Evolutionary conservation across 2,888 invertebrate genomes (phyloP).

Genomic region (Drosophila kuntzei): DNA sequence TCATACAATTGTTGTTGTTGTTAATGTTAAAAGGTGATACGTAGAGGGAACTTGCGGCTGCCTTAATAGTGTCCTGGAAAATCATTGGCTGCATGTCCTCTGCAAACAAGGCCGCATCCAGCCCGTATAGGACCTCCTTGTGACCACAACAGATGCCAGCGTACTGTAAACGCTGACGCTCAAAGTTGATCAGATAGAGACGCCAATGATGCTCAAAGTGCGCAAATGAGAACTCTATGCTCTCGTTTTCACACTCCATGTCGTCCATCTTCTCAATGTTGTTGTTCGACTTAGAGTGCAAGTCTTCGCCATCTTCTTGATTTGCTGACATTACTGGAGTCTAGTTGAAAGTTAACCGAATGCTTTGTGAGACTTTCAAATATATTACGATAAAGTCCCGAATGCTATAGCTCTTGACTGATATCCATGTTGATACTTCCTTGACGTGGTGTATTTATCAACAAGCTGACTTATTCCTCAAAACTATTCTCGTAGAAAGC

Average conservation of each 20-base stretch:
- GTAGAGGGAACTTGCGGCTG: background rate
- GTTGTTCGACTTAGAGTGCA: background rate
- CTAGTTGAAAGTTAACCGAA: conserved; percentile 4
- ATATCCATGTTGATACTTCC: background rate
- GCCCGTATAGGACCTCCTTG: background rate
- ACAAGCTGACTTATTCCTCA: background rate
- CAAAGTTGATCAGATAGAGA: conserved; percentile 27
- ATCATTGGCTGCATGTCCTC: conserved; percentile 5
- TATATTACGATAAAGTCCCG: conserved; percentile 10
- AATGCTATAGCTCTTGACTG: background rate
- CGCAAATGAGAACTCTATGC: conserved; percentile 29
- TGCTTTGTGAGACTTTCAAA: conserved; percentile 17
- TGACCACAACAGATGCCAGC: conserved; percentile 6
- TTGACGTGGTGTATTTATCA: background rate
- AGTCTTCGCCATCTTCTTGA: background rate
- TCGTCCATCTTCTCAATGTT: background rate
- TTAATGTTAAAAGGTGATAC: background rate
- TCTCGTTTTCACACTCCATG: conserved; percentile 8
- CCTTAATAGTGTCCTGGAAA: conserved; percentile 4
- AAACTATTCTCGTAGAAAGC: background rate
- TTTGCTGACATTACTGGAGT: conserved; percentile 21
- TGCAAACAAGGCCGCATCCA: conserved; percentile 6
- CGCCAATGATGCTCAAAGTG: conserved; percentile 46
- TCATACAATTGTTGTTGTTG: background rate
- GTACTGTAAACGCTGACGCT: conserved; percentile 21